phyloP scores from a whole-genome alignment of 2,113 vertebrate species.

The Megaceryle torquata region DNA sequence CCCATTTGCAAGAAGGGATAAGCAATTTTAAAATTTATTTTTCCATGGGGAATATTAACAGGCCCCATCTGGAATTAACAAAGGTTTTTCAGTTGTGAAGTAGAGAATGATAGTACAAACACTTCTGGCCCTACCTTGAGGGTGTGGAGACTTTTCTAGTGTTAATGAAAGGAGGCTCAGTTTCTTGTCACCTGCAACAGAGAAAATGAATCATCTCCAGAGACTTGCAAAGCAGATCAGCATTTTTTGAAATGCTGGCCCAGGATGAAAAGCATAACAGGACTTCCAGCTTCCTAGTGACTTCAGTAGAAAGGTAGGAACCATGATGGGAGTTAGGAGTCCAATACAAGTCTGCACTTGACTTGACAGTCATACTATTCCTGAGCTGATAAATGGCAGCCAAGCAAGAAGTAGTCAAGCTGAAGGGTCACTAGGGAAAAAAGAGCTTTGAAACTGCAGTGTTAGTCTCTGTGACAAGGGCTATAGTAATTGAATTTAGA shows the following conservation, averaged over 20 bases:
- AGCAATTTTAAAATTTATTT: background rate
- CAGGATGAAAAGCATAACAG: background rate
- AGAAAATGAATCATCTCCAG: background rate
- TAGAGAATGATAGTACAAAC: background rate
- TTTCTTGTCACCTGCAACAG: background rate
- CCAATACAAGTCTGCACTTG: background rate
- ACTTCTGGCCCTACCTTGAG: background rate
- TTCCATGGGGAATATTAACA: background rate
- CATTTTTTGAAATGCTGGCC: background rate
- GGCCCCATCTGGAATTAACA: background rate
- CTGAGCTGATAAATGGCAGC: constrained; percentile 18
- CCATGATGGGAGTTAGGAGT: background rate
- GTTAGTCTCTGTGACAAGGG: constrained; percentile 29
- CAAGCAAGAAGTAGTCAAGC: background rate
- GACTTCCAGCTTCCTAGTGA: background rate
- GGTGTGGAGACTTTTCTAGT: background rate
- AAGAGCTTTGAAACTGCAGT: background rate
- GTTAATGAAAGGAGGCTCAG: background rate
- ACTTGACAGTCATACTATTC: background rate
- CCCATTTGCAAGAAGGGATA: background rate
- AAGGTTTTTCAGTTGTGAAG: background rate
- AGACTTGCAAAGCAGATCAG: background rate
- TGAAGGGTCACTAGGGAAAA: constrained; percentile 14
- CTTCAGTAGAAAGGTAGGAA: background rate
- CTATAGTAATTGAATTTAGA: constrained; percentile 62